phyloP scores from a whole-genome alignment of 2,888 invertebrate genomes.

The Congeria kusceri region DNA sequence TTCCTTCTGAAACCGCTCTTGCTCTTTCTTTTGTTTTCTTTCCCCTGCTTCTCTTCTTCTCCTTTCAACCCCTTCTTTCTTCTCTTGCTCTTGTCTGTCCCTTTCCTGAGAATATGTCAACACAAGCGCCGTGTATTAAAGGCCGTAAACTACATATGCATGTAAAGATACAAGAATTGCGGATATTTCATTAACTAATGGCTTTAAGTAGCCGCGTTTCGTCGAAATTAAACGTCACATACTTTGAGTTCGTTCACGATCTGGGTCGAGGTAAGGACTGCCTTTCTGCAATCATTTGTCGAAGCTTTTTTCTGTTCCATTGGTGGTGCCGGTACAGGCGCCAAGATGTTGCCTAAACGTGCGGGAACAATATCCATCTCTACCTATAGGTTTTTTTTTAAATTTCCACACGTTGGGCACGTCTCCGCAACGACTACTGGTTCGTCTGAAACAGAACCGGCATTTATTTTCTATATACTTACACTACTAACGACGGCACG shows the following conservation, averaged over 20 bases:
- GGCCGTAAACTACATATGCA: not conserved
- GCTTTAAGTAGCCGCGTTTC: not conserved
- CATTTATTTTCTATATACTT: too few relatives aligned
- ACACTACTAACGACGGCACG: too few relatives aligned
- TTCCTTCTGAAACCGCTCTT: not conserved
- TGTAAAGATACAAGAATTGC: too few relatives aligned
- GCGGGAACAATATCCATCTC: not conserved
- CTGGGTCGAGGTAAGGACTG: too few relatives aligned
- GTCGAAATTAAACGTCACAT: not conserved
- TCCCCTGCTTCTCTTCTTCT: not conserved
- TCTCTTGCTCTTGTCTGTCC: constrained; percentile 4
- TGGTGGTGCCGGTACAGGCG: not conserved
- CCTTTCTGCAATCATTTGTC: not conserved
- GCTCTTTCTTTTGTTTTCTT: not conserved
- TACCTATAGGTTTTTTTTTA: not conserved
- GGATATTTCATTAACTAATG: not conserved
- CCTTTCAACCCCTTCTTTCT: not conserved
- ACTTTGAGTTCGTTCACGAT: not conserved
- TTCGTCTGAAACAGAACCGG: not conserved
- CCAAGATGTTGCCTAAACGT: not conserved
- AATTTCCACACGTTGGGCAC: not conserved
- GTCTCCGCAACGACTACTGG: not conserved
- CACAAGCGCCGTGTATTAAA: not conserved
- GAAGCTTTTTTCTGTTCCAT: not conserved
- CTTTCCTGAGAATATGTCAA: not conserved